Evolutionary conservation across 2,888 invertebrate species (phyloP).

Genomic region (Cremastinae sp.): DNA sequence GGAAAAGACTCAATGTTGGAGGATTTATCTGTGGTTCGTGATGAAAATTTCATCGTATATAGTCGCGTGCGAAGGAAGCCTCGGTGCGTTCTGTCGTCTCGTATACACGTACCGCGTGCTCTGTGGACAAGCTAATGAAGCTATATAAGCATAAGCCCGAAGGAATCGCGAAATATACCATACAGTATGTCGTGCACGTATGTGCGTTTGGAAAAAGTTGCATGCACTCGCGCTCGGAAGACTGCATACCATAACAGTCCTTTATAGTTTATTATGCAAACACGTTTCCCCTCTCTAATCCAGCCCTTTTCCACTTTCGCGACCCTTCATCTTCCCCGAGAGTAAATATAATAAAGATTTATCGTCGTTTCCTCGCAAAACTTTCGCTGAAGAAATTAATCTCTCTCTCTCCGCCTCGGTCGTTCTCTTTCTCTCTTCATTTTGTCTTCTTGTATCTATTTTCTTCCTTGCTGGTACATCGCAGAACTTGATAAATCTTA

Average conservation of each 20-base stretch:
- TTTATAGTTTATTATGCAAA: constrained; percentile 59
- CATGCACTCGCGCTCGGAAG: constrained; percentile 8
- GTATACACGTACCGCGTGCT: constrained; percentile 20
- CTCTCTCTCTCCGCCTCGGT: constrained; percentile 18
- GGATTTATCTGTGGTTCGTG: constrained; percentile 24
- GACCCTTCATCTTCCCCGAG: constrained; percentile 29
- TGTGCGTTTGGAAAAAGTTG: constrained; percentile 11
- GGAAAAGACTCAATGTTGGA: too few species aligned
- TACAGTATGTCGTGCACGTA: constrained; percentile 6
- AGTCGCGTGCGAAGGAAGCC: constrained; percentile 48
- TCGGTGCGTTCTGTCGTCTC: constrained; percentile 26
- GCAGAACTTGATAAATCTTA: constrained; percentile 51
- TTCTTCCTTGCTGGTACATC: not conserved
- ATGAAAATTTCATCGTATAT: constrained; percentile 29
- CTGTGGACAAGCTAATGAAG: constrained; percentile 54
- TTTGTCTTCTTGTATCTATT: too few species aligned
- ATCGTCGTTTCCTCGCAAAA: constrained; percentile 50
- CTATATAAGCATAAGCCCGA: constrained; percentile 51
- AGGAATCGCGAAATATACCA: constrained; percentile 25
- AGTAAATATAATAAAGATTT: constrained; percentile 58
- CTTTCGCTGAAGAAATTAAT: constrained; percentile 57
- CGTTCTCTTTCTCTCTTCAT: constrained; percentile 9
- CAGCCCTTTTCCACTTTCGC: constrained; percentile 22
- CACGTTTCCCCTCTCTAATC: constrained; percentile 31
- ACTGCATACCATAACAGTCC: constrained; percentile 12